Evolutionary conservation across 92 coral and sea anemone genomes (phyloP).

Genomic region (Desmophyllum pertusum): DNA sequence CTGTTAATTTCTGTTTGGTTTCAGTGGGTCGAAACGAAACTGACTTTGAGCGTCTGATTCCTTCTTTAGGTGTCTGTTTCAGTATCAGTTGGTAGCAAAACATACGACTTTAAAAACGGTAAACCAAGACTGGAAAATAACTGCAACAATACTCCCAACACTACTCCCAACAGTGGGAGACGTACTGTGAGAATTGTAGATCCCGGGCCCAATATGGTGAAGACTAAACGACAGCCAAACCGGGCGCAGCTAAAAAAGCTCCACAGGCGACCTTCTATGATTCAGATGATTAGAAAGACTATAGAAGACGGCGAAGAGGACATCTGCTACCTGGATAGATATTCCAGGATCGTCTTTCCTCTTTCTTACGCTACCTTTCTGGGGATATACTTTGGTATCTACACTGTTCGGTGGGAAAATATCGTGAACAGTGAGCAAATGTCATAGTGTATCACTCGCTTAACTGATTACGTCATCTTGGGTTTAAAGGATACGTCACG

Average conservation of each 20-base stretch:
- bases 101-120: constrained; percentile 63
- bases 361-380: constrained; percentile 65
- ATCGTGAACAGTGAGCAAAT: background rate
- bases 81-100: constrained; percentile 67
- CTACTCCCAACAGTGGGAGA: constrained; percentile 21
- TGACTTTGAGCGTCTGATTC: background rate
- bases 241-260: constrained; percentile 60
- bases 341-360: constrained; percentile 78
- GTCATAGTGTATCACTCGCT: background rate
- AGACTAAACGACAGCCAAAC: constrained; percentile 34
- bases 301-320: constrained; percentile 77
- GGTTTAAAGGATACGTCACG: too few species aligned
- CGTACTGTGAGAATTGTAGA: constrained; percentile 46
- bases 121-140: constrained; percentile 40
- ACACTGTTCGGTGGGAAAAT: constrained; percentile 45
- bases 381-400: constrained; percentile 68
- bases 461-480: background rate
- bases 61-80: constrained; percentile 30
- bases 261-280: constrained; percentile 62
- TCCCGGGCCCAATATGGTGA: constrained; percentile 5
- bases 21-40: background rate
- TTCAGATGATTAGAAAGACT: constrained; percentile 64
- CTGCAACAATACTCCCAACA: constrained; percentile 34
- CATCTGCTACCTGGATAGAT: constrained; percentile 72
- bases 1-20: too few species aligned